These are phyloP conservation scores for Mustelus asterias DNA, from an alignment of 2,113 vertebrate species.

Conservation along the genomic window DNA sequence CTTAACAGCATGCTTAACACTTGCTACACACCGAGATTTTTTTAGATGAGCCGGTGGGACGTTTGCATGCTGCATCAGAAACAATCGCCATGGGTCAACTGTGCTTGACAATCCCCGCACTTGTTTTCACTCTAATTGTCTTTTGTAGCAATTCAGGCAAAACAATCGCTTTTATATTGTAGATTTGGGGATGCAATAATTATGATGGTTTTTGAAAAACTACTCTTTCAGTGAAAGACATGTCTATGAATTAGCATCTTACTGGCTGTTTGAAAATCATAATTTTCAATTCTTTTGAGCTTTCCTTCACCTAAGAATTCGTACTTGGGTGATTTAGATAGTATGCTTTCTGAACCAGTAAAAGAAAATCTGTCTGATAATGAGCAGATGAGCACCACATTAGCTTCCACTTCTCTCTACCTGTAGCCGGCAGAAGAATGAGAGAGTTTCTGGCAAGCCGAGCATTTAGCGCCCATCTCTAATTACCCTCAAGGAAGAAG, in stretches of 20 bases:
- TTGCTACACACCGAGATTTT: no score
- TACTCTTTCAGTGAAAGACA: background rate
- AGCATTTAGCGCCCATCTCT: background rate
- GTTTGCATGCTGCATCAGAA: no score
- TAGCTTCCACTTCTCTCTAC: background rate
- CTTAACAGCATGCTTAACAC: no score
- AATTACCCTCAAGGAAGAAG: no score
- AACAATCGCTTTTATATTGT: background rate
- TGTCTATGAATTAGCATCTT: background rate
- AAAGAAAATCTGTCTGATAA: background rate
- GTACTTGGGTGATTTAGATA: background rate
- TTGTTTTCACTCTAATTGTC: no score
- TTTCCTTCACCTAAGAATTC: background rate
- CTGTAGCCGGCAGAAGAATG: background rate
- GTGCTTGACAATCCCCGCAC: no score
- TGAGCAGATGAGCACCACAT: background rate
- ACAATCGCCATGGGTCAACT: no score
- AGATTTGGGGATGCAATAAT: background rate
- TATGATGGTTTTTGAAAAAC: background rate
- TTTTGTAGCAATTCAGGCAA: background rate
- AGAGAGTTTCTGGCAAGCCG: background rate
- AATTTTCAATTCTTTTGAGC: background rate
- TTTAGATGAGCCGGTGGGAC: no score
- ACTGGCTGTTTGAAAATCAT: background rate
- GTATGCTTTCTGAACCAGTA: background rate